A percentile compares a stretch with the other conserved stretches of the same genome.
phyloP scores from a whole-genome alignment of 2,113 vertebrate genomes.

The Callaeas wilsoni region DNA sequence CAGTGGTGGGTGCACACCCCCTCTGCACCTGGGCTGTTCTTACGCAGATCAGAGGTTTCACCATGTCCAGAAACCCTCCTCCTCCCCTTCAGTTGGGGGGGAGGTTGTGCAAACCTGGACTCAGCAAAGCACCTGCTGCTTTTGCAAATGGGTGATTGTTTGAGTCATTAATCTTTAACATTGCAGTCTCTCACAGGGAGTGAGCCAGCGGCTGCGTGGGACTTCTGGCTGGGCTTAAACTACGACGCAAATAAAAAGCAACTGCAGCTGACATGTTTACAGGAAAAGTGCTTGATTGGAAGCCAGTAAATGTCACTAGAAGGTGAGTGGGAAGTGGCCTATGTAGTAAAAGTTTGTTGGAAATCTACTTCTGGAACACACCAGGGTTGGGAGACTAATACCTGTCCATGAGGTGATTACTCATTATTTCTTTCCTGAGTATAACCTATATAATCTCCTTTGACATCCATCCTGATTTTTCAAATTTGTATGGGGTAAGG shows the following conservation, averaged over 20 bases:
- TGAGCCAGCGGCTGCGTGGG: background rate
- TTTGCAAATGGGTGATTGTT: background rate
- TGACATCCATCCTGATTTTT: background rate
- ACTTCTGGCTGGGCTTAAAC: background rate
- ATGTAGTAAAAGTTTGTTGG: background rate
- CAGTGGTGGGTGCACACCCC: fast-evolving
- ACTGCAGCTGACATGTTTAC: background rate
- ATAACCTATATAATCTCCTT: background rate
- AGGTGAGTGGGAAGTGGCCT: background rate
- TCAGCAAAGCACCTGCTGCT: background rate
- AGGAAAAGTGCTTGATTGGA: background rate
- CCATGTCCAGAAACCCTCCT: background rate
- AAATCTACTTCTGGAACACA: background rate
- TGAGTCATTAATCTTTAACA: background rate
- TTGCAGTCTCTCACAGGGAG: background rate
- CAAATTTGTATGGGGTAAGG: background rate
- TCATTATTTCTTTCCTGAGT: background rate
- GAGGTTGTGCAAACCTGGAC: background rate
- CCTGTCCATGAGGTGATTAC: background rate
- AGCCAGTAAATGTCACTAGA: background rate
- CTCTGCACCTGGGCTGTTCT: background rate
- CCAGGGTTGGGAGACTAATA: background rate
- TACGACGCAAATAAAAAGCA: background rate
- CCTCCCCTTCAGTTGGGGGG: background rate
- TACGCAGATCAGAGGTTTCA: background rate